These are phyloP conservation scores for Heliconius hewitsoni DNA, from an alignment of 1,140 invertebrate species.

Conservation along the genomic window DNA sequence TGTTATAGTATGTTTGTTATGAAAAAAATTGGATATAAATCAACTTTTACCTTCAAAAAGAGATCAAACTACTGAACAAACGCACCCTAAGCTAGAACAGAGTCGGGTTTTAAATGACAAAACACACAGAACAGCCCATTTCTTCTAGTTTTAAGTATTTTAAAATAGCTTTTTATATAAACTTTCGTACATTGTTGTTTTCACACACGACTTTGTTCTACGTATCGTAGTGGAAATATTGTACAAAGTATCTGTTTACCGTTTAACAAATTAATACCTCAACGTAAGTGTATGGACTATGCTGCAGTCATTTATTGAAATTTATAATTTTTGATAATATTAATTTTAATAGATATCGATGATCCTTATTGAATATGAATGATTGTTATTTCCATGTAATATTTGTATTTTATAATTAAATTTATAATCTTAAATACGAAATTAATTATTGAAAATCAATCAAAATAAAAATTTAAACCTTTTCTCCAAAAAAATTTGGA, in stretches of 20 bases:
- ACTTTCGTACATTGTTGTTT: not conserved
- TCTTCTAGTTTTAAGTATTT: not conserved
- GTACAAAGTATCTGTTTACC: slow-evolving; percentile 36
- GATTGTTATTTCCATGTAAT: not conserved
- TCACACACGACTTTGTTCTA: not conserved
- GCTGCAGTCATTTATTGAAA: slow-evolving; percentile 51
- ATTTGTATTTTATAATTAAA: slow-evolving; percentile 1
- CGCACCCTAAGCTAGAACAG: not conserved
- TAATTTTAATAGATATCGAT: slow-evolving; percentile 38
- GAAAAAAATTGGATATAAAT: not conserved
- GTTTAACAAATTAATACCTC: slow-evolving; percentile 44
- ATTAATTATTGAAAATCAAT: not conserved
- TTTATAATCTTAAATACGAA: not conserved
- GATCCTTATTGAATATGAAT: not conserved
- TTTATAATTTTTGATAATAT: slow-evolving; percentile 43
- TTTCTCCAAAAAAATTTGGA: slow-evolving; percentile 14
- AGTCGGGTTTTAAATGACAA: not conserved
- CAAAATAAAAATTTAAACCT: not conserved
- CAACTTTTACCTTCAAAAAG: not conserved
- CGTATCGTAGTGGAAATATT: slow-evolving; percentile 7
- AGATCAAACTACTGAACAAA: slow-evolving; percentile 8
- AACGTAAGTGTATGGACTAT: slow-evolving; percentile 44
- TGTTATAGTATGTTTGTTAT: not conserved
- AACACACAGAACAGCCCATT: not conserved
- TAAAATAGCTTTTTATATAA: slow-evolving; percentile 6